These are phyloP conservation scores for Altica lythri DNA, from an alignment of 2,888 invertebrate genomes.

Conservation along the genomic window DNA sequence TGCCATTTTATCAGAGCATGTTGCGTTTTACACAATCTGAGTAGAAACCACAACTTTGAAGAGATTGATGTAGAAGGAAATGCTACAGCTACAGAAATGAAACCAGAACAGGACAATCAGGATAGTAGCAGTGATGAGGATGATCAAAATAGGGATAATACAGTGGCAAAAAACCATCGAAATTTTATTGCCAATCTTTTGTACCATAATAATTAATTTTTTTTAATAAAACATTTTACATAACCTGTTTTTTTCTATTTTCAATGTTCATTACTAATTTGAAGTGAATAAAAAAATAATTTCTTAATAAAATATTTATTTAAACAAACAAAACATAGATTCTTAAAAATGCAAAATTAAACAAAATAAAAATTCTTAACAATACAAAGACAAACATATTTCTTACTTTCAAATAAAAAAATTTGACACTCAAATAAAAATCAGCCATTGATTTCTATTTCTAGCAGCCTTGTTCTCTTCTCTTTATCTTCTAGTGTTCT, in stretches of 20 bases:
- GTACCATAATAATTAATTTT: too few relatives aligned
- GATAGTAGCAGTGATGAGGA: neutral
- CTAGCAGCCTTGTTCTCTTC: neutral
- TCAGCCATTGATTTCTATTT: neutral
- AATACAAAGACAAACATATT: neutral
- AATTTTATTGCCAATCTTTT: neutral
- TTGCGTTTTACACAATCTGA: too few relatives aligned
- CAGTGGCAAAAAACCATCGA: neutral
- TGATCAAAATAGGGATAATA: neutral
- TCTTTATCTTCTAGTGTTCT: neutral
- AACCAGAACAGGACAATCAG: neutral
- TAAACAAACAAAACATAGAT: neutral
- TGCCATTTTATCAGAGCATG: neutral
- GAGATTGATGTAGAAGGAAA: neutral
- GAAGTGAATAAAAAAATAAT: neutral
- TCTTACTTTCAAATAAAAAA: neutral
- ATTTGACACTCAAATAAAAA: neutral
- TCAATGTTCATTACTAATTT: neutral
- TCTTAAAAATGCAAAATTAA: neutral
- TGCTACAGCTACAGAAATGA: neutral
- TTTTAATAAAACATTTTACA: neutral
- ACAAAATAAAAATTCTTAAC: neutral
- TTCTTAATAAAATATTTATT: neutral
- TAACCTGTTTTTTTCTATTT: neutral
- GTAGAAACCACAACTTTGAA: neutral